phyloP scores from a whole-genome alignment of 2,113 vertebrate genomes.

The Dicrurus megarhynchus region DNA sequence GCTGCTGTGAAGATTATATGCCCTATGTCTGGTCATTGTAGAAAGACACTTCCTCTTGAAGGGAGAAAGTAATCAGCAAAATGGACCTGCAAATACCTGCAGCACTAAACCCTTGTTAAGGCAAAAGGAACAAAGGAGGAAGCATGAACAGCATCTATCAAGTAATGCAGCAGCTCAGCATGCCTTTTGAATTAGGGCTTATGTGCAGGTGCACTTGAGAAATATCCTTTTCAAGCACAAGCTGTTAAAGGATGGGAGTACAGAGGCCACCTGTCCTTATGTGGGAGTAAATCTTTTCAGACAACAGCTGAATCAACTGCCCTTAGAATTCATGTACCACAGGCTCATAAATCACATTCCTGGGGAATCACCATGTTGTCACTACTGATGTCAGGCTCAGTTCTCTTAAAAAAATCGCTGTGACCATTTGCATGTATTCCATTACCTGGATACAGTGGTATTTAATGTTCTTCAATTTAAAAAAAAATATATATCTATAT shows the following conservation, averaged over 20 bases:
- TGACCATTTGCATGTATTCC: not conserved
- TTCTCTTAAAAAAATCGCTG: not conserved
- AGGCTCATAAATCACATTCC: not conserved
- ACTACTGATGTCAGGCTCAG: not conserved
- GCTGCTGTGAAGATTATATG: not conserved
- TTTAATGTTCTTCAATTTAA: not conserved
- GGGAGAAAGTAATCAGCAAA: not conserved
- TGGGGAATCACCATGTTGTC: not conserved
- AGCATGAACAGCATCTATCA: not conserved
- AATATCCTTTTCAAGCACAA: not conserved
- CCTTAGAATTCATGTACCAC: not conserved
- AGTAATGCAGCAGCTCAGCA: not conserved
- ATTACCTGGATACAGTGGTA: not conserved
- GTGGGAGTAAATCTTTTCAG: not conserved
- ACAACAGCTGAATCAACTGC: not conserved
- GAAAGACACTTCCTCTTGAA: not conserved
- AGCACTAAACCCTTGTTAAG: not conserved
- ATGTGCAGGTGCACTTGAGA: not conserved
- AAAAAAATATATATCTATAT: too few species aligned
- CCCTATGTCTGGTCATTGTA: not conserved
- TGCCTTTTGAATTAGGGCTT: not conserved
- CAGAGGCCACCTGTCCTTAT: not conserved
- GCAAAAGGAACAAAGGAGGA: not conserved
- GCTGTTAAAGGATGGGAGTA: not conserved
- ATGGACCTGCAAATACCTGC: not conserved